These are phyloP conservation scores for Desmophyllum pertusum DNA, from an alignment of 92 coral and sea anemone genomes.

Conservation along the genomic window DNA sequence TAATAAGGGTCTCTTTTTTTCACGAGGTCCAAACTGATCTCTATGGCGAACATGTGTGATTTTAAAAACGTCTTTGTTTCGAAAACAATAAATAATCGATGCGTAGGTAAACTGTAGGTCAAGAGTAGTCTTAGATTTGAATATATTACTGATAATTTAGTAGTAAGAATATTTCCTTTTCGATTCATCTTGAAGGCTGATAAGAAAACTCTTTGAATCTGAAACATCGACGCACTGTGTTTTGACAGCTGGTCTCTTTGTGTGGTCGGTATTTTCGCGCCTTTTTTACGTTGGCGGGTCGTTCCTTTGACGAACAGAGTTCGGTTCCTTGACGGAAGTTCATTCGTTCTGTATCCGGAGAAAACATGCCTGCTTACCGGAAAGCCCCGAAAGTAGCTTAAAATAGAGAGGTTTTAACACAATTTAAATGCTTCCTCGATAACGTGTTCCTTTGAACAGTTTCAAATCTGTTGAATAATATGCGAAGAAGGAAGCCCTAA, in stretches of 20 bases:
- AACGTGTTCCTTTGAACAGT: background rate
- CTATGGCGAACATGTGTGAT: constrained; percentile 36
- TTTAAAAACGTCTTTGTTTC: constrained; percentile 11
- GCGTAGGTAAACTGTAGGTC: background rate
- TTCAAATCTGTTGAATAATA: background rate
- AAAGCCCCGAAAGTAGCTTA: background rate
- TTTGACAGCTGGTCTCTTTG: background rate
- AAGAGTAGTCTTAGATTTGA: background rate
- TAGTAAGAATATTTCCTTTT: background rate
- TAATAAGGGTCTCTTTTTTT: background rate
- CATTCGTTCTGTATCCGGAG: background rate
- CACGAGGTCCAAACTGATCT: background rate
- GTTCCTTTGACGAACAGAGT: background rate
- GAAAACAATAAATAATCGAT: background rate
- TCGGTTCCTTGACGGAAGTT: background rate
- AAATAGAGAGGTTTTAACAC: background rate
- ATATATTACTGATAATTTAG: background rate
- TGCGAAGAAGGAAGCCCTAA: background rate
- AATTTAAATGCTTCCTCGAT: background rate
- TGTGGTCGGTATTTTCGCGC: background rate
- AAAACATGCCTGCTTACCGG: background rate
- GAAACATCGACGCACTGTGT: background rate
- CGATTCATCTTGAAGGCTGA: background rate
- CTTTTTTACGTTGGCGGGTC: background rate
- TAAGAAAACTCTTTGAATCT: background rate